Evolutionary conservation across 2,888 invertebrate genomes (phyloP).

Genomic region (Spicauda simplicius): DNA sequence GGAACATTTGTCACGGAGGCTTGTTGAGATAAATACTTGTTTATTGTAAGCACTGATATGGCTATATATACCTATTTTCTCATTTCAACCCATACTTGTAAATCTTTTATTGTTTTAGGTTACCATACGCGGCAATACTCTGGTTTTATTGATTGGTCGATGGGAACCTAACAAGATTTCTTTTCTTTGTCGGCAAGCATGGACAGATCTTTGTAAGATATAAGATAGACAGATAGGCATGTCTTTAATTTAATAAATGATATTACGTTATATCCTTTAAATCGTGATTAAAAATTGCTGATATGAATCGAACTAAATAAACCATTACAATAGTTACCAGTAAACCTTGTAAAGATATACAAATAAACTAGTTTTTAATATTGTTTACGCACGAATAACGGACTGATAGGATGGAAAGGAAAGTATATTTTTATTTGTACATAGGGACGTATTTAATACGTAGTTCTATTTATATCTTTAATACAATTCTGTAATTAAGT

Average conservation of each 20-base stretch:
- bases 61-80: constrained; percentile 29
- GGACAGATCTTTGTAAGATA: not conserved
- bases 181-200: not conserved
- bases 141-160: constrained; percentile 12
- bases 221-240: not conserved
- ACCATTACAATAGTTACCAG: constrained; percentile 18
- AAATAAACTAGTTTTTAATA: not conserved
- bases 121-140: not conserved
- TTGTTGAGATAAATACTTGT: constrained; percentile 49
- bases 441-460: too few relatives aligned
- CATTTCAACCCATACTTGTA: constrained; percentile 21
- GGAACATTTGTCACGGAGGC: constrained; percentile 61
- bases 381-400: not conserved
- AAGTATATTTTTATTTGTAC: not conserved
- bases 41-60: constrained; percentile 38
- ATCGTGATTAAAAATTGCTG: constrained; percentile 18
- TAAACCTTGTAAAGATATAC: constrained; percentile 7
- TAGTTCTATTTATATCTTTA: too few relatives aligned
- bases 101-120: constrained; percentile 14
- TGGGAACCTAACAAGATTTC: not conserved
- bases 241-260: constrained; percentile 11
- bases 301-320: constrained; percentile 21
- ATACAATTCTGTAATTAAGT: too few relatives aligned
- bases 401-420: not conserved
- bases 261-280: constrained; percentile 15